Evolutionary conservation across 2,113 vertebrate species (phyloP).

Genomic region (Channa argus): DNA sequence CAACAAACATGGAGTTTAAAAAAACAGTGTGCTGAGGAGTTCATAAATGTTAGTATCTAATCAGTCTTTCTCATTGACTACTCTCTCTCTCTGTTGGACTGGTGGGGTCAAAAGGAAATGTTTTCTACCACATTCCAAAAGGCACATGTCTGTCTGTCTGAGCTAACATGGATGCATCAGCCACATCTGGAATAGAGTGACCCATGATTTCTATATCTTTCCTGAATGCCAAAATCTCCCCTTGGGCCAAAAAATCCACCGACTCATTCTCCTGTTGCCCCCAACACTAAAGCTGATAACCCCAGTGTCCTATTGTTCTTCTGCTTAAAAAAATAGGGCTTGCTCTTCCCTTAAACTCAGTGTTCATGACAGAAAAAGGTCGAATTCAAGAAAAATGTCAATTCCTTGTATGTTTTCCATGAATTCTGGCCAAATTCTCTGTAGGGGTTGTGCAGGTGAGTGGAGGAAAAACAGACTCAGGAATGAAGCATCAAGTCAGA

Average conservation of each 20-base stretch:
- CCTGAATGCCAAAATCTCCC: slow-evolving; percentile 17
- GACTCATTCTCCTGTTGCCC: not conserved
- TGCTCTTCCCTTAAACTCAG: slow-evolving; percentile 11
- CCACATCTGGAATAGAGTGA: slow-evolving; percentile 81
- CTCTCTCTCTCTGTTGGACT: slow-evolving; percentile 11
- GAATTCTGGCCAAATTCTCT: slow-evolving; percentile 32
- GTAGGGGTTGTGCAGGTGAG: slow-evolving; percentile 46
- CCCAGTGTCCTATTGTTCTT: slow-evolving; percentile 23
- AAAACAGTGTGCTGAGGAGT: not conserved
- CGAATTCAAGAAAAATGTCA: not conserved
- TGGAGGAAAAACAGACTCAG: slow-evolving; percentile 49
- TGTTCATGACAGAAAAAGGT: slow-evolving; percentile 20
- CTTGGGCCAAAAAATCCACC: slow-evolving; percentile 16
- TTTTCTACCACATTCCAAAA: slow-evolving; percentile 53
- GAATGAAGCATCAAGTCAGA: slow-evolving; percentile 52
- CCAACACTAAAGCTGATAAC: slow-evolving; percentile 8
- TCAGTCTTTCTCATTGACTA: not conserved
- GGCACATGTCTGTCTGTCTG: slow-evolving; percentile 38
- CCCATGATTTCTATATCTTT: slow-evolving; percentile 44
- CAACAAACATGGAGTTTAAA: not conserved
- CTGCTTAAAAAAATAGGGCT: slow-evolving; percentile 15
- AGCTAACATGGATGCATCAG: slow-evolving; percentile 24
- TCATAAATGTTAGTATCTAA: not conserved
- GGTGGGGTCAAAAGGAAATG: slow-evolving; percentile 46
- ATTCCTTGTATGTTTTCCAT: slow-evolving; percentile 25